Evolutionary conservation across 2,888 invertebrate genomes (phyloP), one percentile per base, ranked within the genome.

Genomic region (Diarsia rubi): DNA sequence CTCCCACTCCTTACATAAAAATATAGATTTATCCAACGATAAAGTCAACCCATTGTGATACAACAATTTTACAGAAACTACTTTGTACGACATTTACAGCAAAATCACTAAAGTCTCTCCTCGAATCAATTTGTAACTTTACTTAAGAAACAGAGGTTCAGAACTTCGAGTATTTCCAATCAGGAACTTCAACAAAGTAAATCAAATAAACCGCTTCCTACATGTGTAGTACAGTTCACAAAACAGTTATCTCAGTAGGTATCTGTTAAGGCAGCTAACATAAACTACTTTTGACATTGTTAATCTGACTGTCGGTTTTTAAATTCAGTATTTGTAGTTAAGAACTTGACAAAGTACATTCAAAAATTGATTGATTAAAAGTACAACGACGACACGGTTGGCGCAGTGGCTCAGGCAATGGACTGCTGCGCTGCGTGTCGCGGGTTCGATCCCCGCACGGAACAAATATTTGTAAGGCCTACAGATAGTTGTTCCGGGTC

Each of bases 131-230:
- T 80, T 80, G 52, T 47, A 73, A 79, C 68, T 83, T 79, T 64
- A 78, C 64, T 69, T 81, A 37, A 12, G 24, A 69, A 72, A 71
- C 54, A 65, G 67, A 69, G 80, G 75, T 74, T 69, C 47, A 45
- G 49, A 78, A 78, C 72, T 80, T 62, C n/a, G 59, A 76, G 65
- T 65, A 75, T 81, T 84, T 82, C 59, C 82, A 82, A 78, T 83
- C 82, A 82, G 69, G 21, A 78, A 75, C 69, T 77, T 73, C 76
- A 78, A 86, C 80, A 80, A 81, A 81, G 67, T 52, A 70, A 82
- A 74, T 74, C 77, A 68, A 83, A 79, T 81, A 81, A 81, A 79
- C 66, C 67, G 24, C 57, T 49, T 71, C 37, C 31, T 71, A 52
- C 62, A 72, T 37, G 74, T 75, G 62, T 69, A 37, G 64, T 65